Evolutionary conservation across 2,113 vertebrate species (phyloP).

Genomic region (Nibea albiflora): DNA sequence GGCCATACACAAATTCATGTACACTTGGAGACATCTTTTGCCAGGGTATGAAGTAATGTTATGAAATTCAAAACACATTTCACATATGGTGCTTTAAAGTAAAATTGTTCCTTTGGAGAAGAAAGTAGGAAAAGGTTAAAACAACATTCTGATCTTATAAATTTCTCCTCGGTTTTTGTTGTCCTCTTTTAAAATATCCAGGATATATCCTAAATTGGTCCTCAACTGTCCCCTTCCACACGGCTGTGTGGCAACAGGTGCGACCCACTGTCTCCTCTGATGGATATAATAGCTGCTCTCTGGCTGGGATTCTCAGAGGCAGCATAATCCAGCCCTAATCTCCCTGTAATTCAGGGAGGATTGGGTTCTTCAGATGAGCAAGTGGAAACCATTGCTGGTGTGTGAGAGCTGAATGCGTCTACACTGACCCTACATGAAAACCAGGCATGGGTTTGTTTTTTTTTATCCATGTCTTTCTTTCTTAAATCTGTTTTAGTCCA

Average conservation of each 20-base stretch:
- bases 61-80: slow-evolving; percentile 75
- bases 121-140: slow-evolving; percentile 68
- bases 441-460: slow-evolving; percentile 58
- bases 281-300: slow-evolving; percentile 82
- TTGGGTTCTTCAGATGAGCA: slow-evolving; percentile 86
- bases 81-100: slow-evolving; percentile 63
- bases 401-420: slow-evolving; percentile 79
- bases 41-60: slow-evolving; percentile 79
- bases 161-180: slow-evolving; percentile 17
- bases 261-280: slow-evolving; percentile 81
- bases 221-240: slow-evolving; percentile 51
- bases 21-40: slow-evolving; percentile 70
- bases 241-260: slow-evolving; percentile 84
- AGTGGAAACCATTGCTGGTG: slow-evolving; percentile 83
- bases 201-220: slow-evolving; percentile 31
- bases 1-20: slow-evolving; percentile 58
- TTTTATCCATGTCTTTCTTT: slow-evolving; percentile 31
- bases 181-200: slow-evolving; percentile 19
- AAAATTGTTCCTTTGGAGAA: slow-evolving; percentile 55
- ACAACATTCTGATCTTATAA: slow-evolving; percentile 40
- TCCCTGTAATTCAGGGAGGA: slow-evolving; percentile 87
- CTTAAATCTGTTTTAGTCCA: slow-evolving; percentile 35
- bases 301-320: slow-evolving; percentile 83
- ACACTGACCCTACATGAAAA: slow-evolving; percentile 76
- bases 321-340: slow-evolving; percentile 85